These are phyloP conservation scores for Apistogramma diplotaenia DNA, from an alignment of 2,113 vertebrate species.

Conservation along the genomic window DNA sequence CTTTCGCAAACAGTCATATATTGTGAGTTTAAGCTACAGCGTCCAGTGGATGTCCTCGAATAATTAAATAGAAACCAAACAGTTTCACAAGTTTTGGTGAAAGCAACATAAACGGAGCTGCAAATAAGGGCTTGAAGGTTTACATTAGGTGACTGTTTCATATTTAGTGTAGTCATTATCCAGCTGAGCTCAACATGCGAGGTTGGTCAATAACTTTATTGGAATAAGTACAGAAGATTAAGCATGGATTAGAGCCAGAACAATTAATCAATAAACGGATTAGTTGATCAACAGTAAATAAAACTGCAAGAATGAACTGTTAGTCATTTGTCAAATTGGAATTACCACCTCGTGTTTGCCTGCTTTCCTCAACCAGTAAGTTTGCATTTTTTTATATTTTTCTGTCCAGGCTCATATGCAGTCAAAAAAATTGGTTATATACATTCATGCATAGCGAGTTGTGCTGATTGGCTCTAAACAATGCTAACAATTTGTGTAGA, in stretches of 20 bases:
- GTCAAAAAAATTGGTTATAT: neutral
- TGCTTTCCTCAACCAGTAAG: neutral
- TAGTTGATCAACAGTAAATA: neutral
- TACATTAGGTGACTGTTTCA: neutral
- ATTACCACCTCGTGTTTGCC: rapidly evolving
- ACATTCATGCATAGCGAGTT: neutral
- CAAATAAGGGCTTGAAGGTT: neutral
- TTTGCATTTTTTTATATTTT: neutral
- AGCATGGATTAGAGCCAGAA: neutral
- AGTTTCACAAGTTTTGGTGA: neutral
- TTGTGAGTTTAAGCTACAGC: neutral
- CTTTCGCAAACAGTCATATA: neutral
- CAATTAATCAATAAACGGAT: neutral
- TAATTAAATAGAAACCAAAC: neutral
- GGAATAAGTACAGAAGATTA: neutral
- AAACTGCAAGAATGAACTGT: neutral
- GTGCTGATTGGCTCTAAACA: neutral
- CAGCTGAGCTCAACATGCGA: neutral
- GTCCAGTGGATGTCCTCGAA: neutral
- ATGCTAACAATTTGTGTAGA: neutral
- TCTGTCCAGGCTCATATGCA: neutral
- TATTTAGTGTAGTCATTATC: neutral
- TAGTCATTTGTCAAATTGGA: neutral
- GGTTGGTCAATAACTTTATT: neutral
- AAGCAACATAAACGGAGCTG: neutral